Conservation (phyloP, 2,113 vertebrate species). For the Proterorhinus semilunaris region DNA sequence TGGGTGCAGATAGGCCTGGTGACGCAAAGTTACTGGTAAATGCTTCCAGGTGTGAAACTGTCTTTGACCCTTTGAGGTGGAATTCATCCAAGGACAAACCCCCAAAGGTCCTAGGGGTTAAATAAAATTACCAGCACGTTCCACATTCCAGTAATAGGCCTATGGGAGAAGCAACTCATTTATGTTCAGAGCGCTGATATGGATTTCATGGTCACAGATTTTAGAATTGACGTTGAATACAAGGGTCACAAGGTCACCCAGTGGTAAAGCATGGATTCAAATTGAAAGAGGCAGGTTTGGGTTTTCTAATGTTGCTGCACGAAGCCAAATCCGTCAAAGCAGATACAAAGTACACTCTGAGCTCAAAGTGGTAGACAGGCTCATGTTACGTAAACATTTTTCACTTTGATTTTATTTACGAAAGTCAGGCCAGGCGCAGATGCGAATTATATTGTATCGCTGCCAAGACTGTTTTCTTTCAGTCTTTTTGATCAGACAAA, state of each 20-base stretch:
- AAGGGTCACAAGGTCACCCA: conserved; percentile 11
- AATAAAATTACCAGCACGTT: conserved; percentile 34
- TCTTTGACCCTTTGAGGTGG: conserved; percentile 14
- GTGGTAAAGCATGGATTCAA: conserved; percentile 1
- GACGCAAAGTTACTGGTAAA: conserved; percentile 11
- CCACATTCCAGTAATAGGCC: conserved; percentile 23
- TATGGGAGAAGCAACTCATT: not conserved
- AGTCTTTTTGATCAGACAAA: not conserved
- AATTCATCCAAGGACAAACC: conserved; percentile 38
- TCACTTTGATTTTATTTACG: conserved; percentile 13
- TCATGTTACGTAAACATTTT: conserved; percentile 32
- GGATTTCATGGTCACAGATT: conserved; percentile 22
- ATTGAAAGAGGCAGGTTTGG: conserved; percentile 14
- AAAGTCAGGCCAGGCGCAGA: conserved; percentile 5
- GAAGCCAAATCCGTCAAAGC: conserved; percentile 11
- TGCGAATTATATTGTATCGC: not conserved
- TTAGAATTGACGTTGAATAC: not conserved
- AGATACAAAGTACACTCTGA: not conserved
- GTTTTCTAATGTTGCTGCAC: not conserved
- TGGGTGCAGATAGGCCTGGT: not conserved
- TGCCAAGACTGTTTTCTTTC: conserved; percentile 9
- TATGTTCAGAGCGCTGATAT: conserved; percentile 16
- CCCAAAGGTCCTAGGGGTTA: conserved; percentile 36
- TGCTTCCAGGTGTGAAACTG: conserved; percentile 37
- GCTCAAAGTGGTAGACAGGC: not conserved